phyloP scores from a whole-genome alignment of 2,113 vertebrate genomes.

The Pyxicephalus adspersus region DNA sequence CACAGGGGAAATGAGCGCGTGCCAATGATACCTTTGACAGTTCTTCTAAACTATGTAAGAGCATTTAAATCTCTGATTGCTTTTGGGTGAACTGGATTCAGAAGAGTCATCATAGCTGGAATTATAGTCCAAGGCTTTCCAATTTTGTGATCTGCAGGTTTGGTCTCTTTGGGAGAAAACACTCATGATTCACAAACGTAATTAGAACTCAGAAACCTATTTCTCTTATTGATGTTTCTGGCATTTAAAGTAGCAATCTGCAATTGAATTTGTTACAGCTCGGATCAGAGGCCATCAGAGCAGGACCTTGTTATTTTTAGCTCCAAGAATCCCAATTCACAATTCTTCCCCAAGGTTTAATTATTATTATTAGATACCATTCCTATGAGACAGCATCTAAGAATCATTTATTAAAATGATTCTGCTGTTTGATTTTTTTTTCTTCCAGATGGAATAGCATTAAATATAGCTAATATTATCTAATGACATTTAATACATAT shows the following conservation, averaged over 20 bases:
- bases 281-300: conserved; percentile 5
- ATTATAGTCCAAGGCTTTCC: conserved; percentile 31
- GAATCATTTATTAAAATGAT: background rate
- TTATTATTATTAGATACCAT: background rate
- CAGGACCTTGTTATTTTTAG: conserved; percentile 17
- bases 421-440: background rate
- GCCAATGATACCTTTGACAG: background rate
- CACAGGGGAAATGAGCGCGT: background rate
- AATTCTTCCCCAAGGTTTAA: background rate
- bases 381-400: background rate
- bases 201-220: conserved; percentile 17
- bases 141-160: background rate
- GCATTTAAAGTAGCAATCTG: conserved; percentile 33
- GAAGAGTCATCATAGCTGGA: conserved; percentile 9
- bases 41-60: background rate
- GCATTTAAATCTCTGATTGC: conserved; percentile 2
- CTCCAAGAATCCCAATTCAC: background rate
- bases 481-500: no score
- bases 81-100: background rate
- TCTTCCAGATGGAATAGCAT: background rate
- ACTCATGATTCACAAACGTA: conserved; percentile 23
- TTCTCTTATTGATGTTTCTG: conserved; percentile 27
- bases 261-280: conserved; percentile 21
- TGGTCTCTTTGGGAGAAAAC: conserved; percentile 35
- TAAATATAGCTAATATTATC: background rate